Base-by-base conservation (phyloP, 1,140 invertebrate genomes). In the Cotesia vestalis region DNA sequence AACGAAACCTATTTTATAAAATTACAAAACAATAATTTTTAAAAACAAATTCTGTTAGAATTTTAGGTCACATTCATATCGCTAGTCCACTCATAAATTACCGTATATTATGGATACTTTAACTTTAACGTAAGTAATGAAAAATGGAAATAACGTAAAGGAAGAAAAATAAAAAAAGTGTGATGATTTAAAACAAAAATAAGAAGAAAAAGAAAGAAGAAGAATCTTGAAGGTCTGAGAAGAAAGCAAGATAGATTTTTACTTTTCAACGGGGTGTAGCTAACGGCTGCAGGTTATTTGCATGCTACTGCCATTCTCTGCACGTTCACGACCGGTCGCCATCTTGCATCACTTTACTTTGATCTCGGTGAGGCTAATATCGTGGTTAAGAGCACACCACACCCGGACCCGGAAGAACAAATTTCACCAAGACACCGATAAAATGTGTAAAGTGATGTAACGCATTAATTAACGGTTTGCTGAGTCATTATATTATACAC, bases 271-370 rank as follows among this genome's bases (percentile, higher is more conserved):
- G 17, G 60, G 61, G 51, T 52, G 40, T 64, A 64, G 14, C 61
- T 63, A 71, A 71, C 69, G 62, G 71, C 64, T 75, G 74, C 74
- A 75, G 63, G 72, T 73, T 73, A 75, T 75, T 75, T 75, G 74
- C 74, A 75, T 75, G 71, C 68, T 51, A 73, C 74, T 75, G 69
- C 69, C 74, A 75, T 75, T 75, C 74, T 17, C 59, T 40, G 71
- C 74, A 73, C 74, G 74, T 75, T 75, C 67, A 64, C 66, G 68
- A 73, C 74, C 53, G 64, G 57, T 53, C 74, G 74, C 74, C 74
- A 75, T 75, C 74, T 75, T 75, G 74, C 74, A 75, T 75, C 74
- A 75, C 74, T 75, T 75, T 75, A 75, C 74, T 75, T 75, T 75
- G 74, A 75, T 75, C 74, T 75, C 59, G 66, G 71, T 27, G 64